Conservation (phyloP, 53 echinoderm and acorn worm species). For the Apostichopus leukothele region DNA sequence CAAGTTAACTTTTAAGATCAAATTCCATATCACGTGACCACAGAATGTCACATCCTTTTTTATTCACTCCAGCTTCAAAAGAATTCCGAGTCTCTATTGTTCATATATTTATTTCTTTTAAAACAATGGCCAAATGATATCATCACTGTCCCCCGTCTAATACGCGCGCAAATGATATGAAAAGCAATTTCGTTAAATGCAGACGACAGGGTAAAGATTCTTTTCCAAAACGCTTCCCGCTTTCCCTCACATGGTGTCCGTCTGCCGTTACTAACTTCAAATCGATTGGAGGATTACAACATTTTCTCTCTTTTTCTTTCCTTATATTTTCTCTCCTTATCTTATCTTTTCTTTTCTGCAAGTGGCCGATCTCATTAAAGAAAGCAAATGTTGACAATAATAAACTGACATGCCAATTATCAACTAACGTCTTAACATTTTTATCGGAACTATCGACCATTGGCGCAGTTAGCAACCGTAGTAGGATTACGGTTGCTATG, state of each 20-base stretch:
- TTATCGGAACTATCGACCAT: constrained; percentile 19
- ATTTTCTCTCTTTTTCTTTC: not conserved
- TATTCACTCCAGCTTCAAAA: not conserved
- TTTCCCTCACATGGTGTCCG: constrained; percentile 39
- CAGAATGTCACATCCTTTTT: constrained; percentile 25
- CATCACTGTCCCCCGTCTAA: not conserved
- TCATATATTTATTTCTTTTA: not conserved
- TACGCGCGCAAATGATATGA: constrained; percentile 15
- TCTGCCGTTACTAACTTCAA: constrained; percentile 11
- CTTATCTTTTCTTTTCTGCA: not conserved
- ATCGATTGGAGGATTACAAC: not conserved
- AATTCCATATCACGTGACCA: constrained; percentile 23
- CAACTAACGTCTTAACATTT: constrained; percentile 18
- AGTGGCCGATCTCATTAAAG: constrained; percentile 33
- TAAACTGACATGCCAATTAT: constrained; percentile 42
- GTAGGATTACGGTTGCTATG: constrained; percentile 38
- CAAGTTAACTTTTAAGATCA: constrained; percentile 1
- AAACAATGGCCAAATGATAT: not conserved
- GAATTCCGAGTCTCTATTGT: too few relatives aligned
- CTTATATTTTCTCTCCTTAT: not conserved
- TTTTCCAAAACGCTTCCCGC: constrained; percentile 29
- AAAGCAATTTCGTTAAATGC: constrained; percentile 40
- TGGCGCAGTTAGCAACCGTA: constrained; percentile 24
- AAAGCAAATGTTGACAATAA: constrained; percentile 37
- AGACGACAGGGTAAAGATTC: constrained; percentile 46